Percentiles rank a stretch among this genome's conserved stretches.
These are phyloP conservation scores for Tichodroma muraria DNA, from an alignment of 2,113 vertebrate genomes.

Conservation along the genomic window DNA sequence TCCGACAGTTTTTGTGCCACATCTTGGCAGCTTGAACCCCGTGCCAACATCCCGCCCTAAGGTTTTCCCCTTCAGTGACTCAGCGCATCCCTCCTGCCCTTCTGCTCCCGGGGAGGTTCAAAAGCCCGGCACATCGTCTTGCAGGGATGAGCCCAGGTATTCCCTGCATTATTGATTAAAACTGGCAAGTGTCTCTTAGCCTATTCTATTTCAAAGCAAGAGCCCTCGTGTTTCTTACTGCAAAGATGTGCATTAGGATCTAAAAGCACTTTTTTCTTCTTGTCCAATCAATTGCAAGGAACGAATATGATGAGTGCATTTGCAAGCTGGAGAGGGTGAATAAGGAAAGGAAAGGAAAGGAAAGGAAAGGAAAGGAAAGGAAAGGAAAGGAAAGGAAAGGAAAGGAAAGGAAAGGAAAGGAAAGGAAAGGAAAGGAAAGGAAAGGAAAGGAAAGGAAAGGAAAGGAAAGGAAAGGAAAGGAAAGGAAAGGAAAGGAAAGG, in stretches of 20 bases:
- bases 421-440: not conserved
- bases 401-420: not conserved
- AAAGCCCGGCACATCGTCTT: not conserved
- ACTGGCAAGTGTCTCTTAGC: not conserved
- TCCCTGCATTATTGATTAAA: not conserved
- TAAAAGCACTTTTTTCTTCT: not conserved
- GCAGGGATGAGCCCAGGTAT: not conserved
- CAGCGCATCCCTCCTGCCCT: not conserved
- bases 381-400: not conserved
- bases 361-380: not conserved
- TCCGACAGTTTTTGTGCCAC: not conserved
- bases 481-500: not conserved
- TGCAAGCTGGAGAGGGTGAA: not conserved
- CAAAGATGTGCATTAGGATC: not conserved
- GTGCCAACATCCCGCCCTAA: rapidly evolving
- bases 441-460: not conserved
- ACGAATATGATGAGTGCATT: not conserved
- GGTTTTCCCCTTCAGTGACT: not conserved
- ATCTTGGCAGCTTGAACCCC: not conserved
- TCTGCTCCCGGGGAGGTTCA: not conserved
- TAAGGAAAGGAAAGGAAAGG: too few relatives aligned
- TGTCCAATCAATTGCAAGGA: not conserved
- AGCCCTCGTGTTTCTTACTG: not conserved
- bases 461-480: not conserved
- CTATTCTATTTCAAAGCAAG: not conserved